Conservation (phyloP, 2,797 vertebrate genomes). For the Rhinoraja longicauda region DNA sequence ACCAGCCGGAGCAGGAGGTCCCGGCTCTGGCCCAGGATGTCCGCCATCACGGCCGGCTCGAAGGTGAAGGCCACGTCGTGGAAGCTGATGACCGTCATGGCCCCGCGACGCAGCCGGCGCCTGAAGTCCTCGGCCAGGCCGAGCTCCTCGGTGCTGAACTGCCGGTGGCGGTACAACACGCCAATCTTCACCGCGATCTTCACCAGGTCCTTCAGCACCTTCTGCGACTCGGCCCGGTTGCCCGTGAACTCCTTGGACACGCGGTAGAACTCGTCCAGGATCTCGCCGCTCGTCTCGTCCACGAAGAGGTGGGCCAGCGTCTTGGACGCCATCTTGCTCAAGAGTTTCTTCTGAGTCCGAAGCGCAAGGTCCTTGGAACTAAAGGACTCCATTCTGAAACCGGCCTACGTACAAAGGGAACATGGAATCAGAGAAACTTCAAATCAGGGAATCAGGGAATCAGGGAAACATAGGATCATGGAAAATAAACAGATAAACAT, state of each 20-base stretch:
- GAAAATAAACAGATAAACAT: too few species aligned
- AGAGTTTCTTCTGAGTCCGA: conserved; percentile 80
- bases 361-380: conserved; percentile 78
- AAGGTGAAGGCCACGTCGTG: conserved; percentile 87
- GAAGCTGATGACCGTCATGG: conserved; percentile 85
- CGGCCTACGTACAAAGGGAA: conserved; percentile 41
- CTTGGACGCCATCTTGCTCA: conserved; percentile 77
- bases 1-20: conserved; percentile 76
- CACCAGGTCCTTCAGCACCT: conserved; percentile 81
- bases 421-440: too few species aligned
- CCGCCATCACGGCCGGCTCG: conserved; percentile 66
- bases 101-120: conserved; percentile 72
- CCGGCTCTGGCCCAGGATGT: conserved; percentile 65
- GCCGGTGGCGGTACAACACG: conserved; percentile 71
- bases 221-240: conserved; percentile 70
- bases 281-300: conserved; percentile 79
- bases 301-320: conserved; percentile 78
- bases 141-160: conserved; percentile 69
- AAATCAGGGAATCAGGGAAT: too few species aligned
- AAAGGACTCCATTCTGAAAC: conserved; percentile 73
- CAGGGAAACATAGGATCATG: too few species aligned
- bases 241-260: conserved; percentile 75
- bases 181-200: conserved; percentile 83
- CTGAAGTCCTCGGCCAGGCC: conserved; percentile 70
- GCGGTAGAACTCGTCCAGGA: conserved; percentile 82